Evolutionary conservation across 2,888 invertebrate genomes (phyloP), one percentile per base, ranked within the genome.

Genomic region (Microchrysa polita): DNA sequence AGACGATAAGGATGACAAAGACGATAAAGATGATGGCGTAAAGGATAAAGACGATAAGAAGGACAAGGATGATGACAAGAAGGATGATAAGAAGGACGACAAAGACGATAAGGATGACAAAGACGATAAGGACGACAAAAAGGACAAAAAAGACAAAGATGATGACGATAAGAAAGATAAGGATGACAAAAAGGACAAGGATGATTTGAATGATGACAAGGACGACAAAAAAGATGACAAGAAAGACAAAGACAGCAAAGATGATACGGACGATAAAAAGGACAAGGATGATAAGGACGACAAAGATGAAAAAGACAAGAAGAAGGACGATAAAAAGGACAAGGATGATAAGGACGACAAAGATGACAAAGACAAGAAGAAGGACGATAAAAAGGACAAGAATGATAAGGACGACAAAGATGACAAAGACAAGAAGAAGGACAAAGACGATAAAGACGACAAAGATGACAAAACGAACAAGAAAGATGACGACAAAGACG

Each of bases 41-140:
- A n/a, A n/a, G n/a, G n/a, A n/a, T n/a, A n/a, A n/a, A n/a, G n/a
- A 72, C 9, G 20, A 72, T n/a, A 52, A 53, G 12, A 53, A 63
- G 18, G 34, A 73, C 1, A 34, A 72, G n/a, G 23, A 72, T 4
- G 48, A 72, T 23, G 59, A 72, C 82, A 57, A 86, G 80, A 77
- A 60, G 4, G 48, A 72, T n/a, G n/a, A n/a, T 14, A 60, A 72
- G 18, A 9, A 59, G 9, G 71, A 72, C n/a, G n/a, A n/a, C 10
- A 59, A 57, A n/a, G 61, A 72, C 20, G 34, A 72, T n/a, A 61
- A 44, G 16, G 40, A 57, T 0, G 18, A 73, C 16, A 55, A 61
- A 44, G 42, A 72, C 23, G 61, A 72, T 23, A 61, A 72, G 7
- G 44, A 72, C 2, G 20, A 60, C 23, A 44, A 59, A 4, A 16